Base-by-base conservation (phyloP, 2,797 vertebrate species). In the Gallirallus australis region DNA sequence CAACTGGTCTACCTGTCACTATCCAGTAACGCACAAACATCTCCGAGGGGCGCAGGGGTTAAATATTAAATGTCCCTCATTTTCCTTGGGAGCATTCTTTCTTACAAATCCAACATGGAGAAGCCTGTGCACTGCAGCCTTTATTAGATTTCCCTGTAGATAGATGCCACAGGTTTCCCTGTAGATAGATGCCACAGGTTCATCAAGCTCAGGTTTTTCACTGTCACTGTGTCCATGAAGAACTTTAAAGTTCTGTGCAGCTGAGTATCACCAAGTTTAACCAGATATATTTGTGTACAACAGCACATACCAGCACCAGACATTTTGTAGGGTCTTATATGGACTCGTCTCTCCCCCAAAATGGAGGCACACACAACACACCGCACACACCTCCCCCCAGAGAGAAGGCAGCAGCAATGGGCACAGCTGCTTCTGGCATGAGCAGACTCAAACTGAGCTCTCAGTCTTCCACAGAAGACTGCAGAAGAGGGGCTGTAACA, bases 131-230 rank as follows among this genome's bases (percentile, higher is more conserved):
- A 30, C 25, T 21, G 31, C 2, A 20, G 56, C 7, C n/a, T 57
- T n/a, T 15, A 27, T 53, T 52, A 45, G 50, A 45, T 35, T 60
- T 40, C 57, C 24, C 68, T 6, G 1, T 40, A 73, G 28, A 30
- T 16, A 61, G 35, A 54, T 17, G 28, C 27, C 1, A 0, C 35
- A 48, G 1, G 2, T 50, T 73, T 40, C 57, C 24, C 68, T 6
- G 1, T 40, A 73, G 28, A 30, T 16, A 61, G 35, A 54, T 17
- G 28, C 27, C 1, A 0, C 35, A 48, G 1, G 2, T 50, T 73
- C 68, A 76, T 57, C 57, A 75, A 33, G 60, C 15, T 33, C 4
- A 48, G 30, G 31, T 19, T 56, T 86, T 86, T 56, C 31, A 21
- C 31, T 73, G 3, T 61, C 40, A 16, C 12, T 23, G 18, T 15